phyloP scores from a whole-genome alignment of 2,113 vertebrate genomes.

The Mustela lutreola region DNA sequence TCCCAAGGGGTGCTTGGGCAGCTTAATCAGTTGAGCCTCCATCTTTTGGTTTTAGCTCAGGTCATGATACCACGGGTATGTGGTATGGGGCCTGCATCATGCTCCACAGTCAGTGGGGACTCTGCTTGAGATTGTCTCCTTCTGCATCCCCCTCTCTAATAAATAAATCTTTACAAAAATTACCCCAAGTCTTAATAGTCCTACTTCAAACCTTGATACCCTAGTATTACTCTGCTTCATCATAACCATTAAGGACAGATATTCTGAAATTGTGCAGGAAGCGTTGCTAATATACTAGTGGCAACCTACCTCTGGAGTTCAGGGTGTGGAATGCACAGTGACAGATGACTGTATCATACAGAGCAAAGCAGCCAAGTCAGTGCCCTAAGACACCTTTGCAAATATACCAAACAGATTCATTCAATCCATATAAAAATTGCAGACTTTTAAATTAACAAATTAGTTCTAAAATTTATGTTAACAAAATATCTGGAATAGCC shows the following conservation, averaged over 20 bases:
- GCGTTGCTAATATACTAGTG: background rate
- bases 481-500: background rate
- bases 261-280: background rate
- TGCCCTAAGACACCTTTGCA: background rate
- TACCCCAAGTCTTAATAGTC: background rate
- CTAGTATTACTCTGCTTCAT: background rate
- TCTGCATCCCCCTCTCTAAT: too few species aligned
- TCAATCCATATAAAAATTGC: background rate
- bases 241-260: background rate
- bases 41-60: too few species aligned
- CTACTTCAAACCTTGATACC: background rate
- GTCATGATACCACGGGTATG: too few species aligned
- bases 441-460: background rate
- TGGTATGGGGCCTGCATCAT: too few species aligned
- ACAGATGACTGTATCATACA: background rate
- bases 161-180: too few species aligned
- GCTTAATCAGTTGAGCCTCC: too few species aligned
- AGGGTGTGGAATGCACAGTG: background rate
- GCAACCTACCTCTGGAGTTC: background rate
- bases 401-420: background rate
- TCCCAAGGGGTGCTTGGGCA: too few species aligned
- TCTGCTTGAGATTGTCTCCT: too few species aligned
- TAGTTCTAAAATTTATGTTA: background rate
- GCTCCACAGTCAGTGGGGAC: too few species aligned
- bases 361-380: background rate